Evolutionary conservation across 2,888 invertebrate genomes (phyloP).

Genomic region (Acronicta aceris): DNA sequence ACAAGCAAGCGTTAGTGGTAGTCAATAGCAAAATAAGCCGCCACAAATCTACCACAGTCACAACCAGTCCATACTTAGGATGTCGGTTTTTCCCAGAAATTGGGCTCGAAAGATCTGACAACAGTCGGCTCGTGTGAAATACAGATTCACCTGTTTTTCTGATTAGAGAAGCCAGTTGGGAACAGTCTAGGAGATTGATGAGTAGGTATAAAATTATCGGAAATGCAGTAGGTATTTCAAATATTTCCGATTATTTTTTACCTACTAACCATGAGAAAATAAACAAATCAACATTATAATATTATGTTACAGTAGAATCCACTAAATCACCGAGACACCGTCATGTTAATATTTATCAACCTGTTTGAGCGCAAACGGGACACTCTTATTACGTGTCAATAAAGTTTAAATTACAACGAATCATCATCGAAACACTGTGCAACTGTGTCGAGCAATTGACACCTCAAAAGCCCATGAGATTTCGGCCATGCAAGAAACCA

Average conservation of each 20-base stretch:
- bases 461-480: slow-evolving; percentile 69
- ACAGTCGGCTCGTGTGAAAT: no score
- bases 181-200: no score
- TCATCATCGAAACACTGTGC: slow-evolving; percentile 50
- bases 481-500: slow-evolving; percentile 62
- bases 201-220: no score
- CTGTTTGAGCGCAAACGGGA: slow-evolving; percentile 13
- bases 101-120: no score
- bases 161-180: no score
- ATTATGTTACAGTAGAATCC: slow-evolving; percentile 48
- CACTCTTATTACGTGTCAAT: slow-evolving; percentile 26
- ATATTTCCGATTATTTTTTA: slow-evolving; percentile 16
- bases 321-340: slow-evolving; percentile 35
- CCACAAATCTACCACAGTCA: no score
- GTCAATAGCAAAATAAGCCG: no score
- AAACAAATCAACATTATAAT: slow-evolving; percentile 52
- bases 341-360: slow-evolving; percentile 50
- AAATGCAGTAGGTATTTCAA: no score
- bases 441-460: slow-evolving; percentile 73
- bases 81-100: no score
- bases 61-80: no score
- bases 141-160: no score
- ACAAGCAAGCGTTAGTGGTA: no score
- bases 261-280: slow-evolving; percentile 51
- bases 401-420: slow-evolving; percentile 49